Base-by-base conservation (phyloP, 2,113 vertebrate genomes). In the Dascyllus trimaculatus region DNA sequence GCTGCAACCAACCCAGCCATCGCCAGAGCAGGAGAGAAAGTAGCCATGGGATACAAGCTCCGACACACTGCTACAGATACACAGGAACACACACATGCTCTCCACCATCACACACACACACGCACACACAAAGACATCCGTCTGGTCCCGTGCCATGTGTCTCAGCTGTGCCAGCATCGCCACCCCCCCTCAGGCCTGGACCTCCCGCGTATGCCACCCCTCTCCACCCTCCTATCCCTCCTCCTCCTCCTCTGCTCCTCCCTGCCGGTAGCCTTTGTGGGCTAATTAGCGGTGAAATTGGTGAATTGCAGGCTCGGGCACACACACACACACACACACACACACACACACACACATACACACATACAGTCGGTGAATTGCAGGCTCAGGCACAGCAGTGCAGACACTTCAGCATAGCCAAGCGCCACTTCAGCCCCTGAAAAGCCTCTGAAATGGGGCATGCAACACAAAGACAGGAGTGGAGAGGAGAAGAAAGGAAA, bases 241-340 rank as follows among this genome's bases (percentile, higher is more conserved):
- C 76, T 82, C 91, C 71, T 86, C 86, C 84, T 88, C 83, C 79
- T 78, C 86, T 73, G 74, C 85, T 85, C 82, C 91, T 86, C 88
- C 88, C 91, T 81, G 82, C 86, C 86, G 82, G 66, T 90, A 85
- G 90, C 92, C 93, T 95, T 94, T 94, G 93, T 95, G 88, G 89
- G 91, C 93, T 95, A 95, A 95, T 95, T 95, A 95, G 93, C 91
- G 85, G 92, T 93, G 93, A 95, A 95, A 95, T 95, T 95, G 94
- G 94, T 94, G 94, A 95, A 95, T 95, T 95, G 94, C 93, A 92
- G 93, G 93, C 93, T 95, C 88, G 51, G 91, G 90, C 93, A 94
- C 94, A 93, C 88, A 83, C 75, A 78, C 68, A 53, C 46, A 48
- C 69, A 57, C 84, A 65, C 70, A 38, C 54, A 69, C 38, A 48